Evolutionary conservation across 2,113 vertebrate genomes (phyloP).

Genomic region (Muscicapa adusta): DNA sequence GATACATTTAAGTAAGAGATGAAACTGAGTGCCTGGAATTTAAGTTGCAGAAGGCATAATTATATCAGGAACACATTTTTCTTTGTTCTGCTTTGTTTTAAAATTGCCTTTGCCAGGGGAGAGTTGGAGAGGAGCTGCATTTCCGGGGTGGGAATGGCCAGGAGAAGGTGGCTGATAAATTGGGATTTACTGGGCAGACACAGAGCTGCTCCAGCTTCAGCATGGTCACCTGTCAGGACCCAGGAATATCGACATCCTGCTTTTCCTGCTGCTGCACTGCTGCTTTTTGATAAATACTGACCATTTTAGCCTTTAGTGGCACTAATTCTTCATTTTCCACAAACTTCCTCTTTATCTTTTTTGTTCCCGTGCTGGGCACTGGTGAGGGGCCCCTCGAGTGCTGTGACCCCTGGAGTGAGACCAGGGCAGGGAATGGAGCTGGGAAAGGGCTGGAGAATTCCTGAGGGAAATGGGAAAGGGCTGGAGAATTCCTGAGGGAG

Average conservation of each 20-base stretch:
- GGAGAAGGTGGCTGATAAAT: background rate
- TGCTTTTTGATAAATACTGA: constrained; percentile 13
- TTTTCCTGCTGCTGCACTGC: background rate
- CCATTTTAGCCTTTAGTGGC: background rate
- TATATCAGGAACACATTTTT: constrained; percentile 63
- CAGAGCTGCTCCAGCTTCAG: background rate
- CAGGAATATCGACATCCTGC: background rate
- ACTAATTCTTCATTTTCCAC: background rate
- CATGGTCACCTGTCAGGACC: background rate
- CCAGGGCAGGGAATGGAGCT: background rate
- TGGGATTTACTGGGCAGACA: background rate
- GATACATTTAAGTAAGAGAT: constrained; percentile 84
- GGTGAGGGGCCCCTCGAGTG: fast-evolving
- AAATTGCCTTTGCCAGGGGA: constrained; percentile 8
- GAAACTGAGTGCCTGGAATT: constrained; percentile 72
- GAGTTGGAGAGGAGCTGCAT: background rate
- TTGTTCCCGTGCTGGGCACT: background rate
- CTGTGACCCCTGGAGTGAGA: background rate
- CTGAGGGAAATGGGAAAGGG: background rate
- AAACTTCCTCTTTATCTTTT: background rate
- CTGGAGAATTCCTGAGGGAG: background rate
- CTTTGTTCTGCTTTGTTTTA: constrained; percentile 60
- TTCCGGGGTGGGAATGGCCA: background rate
- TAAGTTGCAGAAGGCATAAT: constrained; percentile 71
- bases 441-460: background rate